Evolutionary conservation across 2,113 vertebrate species (phyloP), one percentile per base, ranked within the genome.

Genomic region (Mola mola): DNA sequence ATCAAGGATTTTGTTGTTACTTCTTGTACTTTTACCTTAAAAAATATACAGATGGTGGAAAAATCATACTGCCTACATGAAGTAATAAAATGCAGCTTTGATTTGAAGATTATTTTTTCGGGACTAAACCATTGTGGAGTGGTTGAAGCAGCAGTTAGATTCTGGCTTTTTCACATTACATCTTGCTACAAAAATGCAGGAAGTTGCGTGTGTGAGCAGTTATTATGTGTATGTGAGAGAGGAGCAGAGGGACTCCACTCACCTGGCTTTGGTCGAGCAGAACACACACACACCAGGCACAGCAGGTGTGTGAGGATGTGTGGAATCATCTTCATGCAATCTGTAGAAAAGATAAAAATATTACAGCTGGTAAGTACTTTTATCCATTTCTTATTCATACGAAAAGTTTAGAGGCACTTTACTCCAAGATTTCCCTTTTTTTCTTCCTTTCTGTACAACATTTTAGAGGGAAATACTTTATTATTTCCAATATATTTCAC

Each of bases 301-400:
- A 96, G 86, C 83, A 96, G 86, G 69, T 79, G 88, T 72, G 90
- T 90, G 78, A 94, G 82, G 79, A 93, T 74, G 73, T 72, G 91
- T 67, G 91, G 76, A 72, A 91, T 81, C 95, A 97, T 98, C 88
- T 93, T 93, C 10, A 20, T 37, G 11, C 88, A 79, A 83, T 91
- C 96, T 89, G 72, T 62, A 86, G 19, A 66, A 87, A 15, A 16
- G 84, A 24, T 24, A 78, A 77, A 38, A n/a, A n/a, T n/a, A n/a
- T n/a, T n/a, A n/a, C n/a, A n/a, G n/a, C n/a, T n/a, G n/a, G n/a
- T n/a, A n/a, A n/a, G n/a, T n/a, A n/a, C n/a, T n/a, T n/a, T n/a
- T n/a, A n/a, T n/a, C n/a, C n/a, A n/a, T n/a, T n/a, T n/a, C n/a
- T n/a, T n/a, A n/a, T n/a, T n/a, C n/a, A n/a, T n/a, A n/a, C n/a